Conservation (phyloP, 2,797 vertebrate genomes). For the Galago senegalensis region DNA sequence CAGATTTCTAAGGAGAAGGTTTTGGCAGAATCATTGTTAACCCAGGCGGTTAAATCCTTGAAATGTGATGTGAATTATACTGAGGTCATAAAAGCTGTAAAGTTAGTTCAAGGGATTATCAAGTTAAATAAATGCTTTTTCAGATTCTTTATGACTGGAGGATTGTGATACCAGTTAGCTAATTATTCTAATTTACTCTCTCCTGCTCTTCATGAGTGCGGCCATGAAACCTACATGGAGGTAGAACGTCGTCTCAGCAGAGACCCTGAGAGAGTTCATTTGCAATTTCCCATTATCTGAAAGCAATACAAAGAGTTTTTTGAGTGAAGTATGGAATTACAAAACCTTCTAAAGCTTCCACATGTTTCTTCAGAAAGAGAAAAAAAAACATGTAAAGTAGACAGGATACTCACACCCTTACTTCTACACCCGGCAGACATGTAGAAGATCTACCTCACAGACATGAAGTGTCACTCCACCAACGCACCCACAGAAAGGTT, state of each 20-base stretch:
- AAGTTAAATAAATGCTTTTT: neutral
- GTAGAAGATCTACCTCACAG: neutral
- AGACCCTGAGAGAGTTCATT: neutral
- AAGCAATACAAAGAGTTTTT: neutral
- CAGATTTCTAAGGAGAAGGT: neutral
- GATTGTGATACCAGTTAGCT: neutral
- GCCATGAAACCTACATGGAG: neutral
- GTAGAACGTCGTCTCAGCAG: neutral
- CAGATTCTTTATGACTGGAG: neutral
- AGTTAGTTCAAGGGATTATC: slow-evolving; percentile 18
- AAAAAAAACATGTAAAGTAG: neutral
- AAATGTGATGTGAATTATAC: neutral
- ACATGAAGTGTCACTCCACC: neutral
- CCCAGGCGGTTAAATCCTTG: neutral
- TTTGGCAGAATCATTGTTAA: neutral
- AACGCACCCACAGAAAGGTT: neutral
- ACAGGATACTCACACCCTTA: neutral
- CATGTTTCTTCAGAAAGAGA: slow-evolving; percentile 10
- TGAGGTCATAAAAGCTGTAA: neutral
- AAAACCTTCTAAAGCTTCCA: slow-evolving; percentile 16
- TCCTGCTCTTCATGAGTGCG: neutral
- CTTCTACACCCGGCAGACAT: neutral
- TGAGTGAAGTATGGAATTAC: neutral
- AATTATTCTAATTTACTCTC: slow-evolving; percentile 26
- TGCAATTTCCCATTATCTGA: slow-evolving; percentile 39